Base-by-base conservation (phyloP, 64 coral and sea anemone species). In the Stylophora pistillata region DNA sequence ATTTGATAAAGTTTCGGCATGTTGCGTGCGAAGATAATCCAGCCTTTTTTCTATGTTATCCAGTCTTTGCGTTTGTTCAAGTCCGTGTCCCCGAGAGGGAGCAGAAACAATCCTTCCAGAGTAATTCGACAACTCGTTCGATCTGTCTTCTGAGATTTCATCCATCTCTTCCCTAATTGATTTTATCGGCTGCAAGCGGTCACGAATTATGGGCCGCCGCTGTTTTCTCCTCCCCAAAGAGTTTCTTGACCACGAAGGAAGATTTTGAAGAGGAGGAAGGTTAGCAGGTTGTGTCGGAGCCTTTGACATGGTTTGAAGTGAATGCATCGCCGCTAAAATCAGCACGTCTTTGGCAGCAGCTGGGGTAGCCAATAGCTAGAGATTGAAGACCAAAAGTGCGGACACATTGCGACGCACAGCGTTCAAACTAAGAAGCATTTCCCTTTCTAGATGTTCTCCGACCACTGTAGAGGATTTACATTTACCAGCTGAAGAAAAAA, bases 171-270 rank as follows among this genome's bases (percentile, higher is more conserved):
- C 88, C 60, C 79, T 78, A 30, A 92, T 71, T 21, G 77, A 77
- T 83, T 84, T 94, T 74, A 88, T 94, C 9, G 95, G 83, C 28
- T 95, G 74, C 0, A 91, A 79, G 53, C 78, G 92, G 62, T 98
- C 95, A 89, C 95, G 95, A 82, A 92, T 86, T 77, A 98, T 91
- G 17, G 92, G 87, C 55, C 92, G 88, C 21, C 89, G 79, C 58
- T 94, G 85, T 85, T 86, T 98, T 78, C 75, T 90, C 31, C 95
- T 89, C 57, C 89, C 87, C 57, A 96, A 90, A 77, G 91, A 85
- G 68, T 88, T 96, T 61, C 95, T 90, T 30, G 95, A 93, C 95
- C 95, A 96, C 27, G 95, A 96, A 63, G 95, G 95, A 37, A 96
- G 92, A 52, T 96, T 93, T 74, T 96, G 95, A 71, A 96, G 79